A percentile compares a stretch with the other conserved stretches of the same genome.
These are phyloP conservation scores for Eledone cirrhosa DNA, from an alignment of 2,888 invertebrate genomes.

Conservation along the genomic window DNA sequence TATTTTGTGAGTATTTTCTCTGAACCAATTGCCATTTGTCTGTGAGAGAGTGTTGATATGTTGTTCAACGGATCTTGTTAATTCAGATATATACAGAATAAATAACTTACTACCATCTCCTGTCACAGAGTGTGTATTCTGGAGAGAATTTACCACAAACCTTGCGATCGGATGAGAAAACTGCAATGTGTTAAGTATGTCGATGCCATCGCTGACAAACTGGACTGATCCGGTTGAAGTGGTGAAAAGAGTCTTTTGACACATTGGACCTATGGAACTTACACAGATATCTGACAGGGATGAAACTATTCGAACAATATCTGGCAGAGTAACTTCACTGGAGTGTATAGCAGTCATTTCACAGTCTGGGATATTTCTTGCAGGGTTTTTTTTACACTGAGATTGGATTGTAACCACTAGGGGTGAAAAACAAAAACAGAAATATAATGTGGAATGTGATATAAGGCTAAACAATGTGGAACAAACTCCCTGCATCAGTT, in stretches of 20 bases:
- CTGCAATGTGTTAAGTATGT: background rate
- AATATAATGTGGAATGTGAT: too few relatives aligned
- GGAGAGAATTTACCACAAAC: background rate
- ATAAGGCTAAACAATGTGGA: too few relatives aligned
- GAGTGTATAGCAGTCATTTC: too few relatives aligned
- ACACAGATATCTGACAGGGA: background rate
- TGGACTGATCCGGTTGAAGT: background rate
- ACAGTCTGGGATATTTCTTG: too few relatives aligned
- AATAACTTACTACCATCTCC: conserved; percentile 10
- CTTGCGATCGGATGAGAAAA: background rate
- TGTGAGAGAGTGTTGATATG: background rate
- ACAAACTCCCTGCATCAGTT: too few relatives aligned
- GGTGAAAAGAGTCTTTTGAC: background rate
- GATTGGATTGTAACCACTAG: too few relatives aligned
- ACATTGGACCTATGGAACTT: background rate
- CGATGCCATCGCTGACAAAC: conserved; percentile 3
- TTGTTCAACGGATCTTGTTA: background rate
- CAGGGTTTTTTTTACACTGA: too few relatives aligned
- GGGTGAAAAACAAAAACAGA: too few relatives aligned
- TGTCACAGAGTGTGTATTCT: background rate
- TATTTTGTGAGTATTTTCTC: too few relatives aligned
- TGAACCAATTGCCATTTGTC: too few relatives aligned
- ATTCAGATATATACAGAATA: conserved; percentile 6
- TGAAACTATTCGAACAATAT: background rate
- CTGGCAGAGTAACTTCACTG: background rate